A percentile compares a stretch with the other conserved stretches of the same genome.
Conservation (phyloP, 1,140 invertebrate species). For the Atopsyche davidsoni region DNA sequence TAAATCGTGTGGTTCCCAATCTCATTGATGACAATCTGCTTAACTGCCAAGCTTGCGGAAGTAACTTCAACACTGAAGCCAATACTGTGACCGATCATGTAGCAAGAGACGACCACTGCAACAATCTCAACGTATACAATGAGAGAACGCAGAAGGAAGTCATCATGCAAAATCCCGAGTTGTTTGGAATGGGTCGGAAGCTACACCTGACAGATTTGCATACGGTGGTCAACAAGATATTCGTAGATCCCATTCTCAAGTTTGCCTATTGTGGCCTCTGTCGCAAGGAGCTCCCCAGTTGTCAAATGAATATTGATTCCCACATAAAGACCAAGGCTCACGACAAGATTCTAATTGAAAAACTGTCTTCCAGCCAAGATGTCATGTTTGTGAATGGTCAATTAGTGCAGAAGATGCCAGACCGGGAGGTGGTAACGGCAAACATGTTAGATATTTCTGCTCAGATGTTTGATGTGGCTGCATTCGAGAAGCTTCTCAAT, state of each 20-base stretch:
- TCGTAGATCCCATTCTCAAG: constrained; percentile 24
- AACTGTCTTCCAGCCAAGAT: constrained; percentile 5
- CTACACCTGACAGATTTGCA: constrained; percentile 18
- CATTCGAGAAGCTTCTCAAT: constrained; percentile 12
- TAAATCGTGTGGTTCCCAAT: constrained; percentile 13
- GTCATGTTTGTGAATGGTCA: not conserved
- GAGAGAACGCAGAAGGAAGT: constrained; percentile 12
- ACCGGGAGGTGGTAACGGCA: not conserved
- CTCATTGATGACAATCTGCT: constrained; percentile 23
- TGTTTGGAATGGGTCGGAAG: constrained; percentile 14
- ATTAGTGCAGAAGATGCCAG: not conserved
- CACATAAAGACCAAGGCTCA: constrained; percentile 19
- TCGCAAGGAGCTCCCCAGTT: constrained; percentile 19
- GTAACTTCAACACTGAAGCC: constrained; percentile 7
- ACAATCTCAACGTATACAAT: constrained; percentile 18
- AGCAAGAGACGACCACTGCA: constrained; percentile 6
- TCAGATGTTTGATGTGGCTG: constrained; percentile 10
- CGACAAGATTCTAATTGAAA: constrained; percentile 18
- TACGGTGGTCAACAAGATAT: constrained; percentile 24
- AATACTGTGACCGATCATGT: constrained; percentile 13
- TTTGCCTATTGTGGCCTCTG: constrained; percentile 26
- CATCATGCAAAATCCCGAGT: constrained; percentile 20
- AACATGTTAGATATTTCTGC: no score
- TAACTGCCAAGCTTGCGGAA: constrained; percentile 20
- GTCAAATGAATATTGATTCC: constrained; percentile 21